Percentiles rank a stretch among this genome's conserved stretches.
Conservation (phyloP, 2,888 invertebrate genomes). For the Thereva unica region DNA sequence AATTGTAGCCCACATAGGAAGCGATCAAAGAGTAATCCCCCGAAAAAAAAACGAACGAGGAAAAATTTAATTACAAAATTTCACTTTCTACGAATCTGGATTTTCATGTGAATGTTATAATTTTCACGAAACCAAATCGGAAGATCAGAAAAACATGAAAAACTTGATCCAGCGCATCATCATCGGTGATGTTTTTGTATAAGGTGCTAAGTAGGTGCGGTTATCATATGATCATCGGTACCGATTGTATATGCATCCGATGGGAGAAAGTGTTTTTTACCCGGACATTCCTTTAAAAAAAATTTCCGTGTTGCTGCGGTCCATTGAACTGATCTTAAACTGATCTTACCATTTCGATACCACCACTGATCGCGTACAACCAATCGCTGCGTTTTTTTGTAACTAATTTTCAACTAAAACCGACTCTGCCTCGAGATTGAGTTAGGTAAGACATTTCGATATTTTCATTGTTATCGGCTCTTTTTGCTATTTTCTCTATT, state of each 20-base stretch:
- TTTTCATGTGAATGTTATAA: slow-evolving; percentile 4
- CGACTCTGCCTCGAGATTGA: background rate
- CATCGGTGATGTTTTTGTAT: no score
- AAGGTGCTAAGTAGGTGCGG: no score
- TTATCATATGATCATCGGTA: no score
- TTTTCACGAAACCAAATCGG: background rate
- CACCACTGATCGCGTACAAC: background rate
- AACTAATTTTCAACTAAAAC: background rate
- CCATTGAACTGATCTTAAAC: slow-evolving; percentile 8
- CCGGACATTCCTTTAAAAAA: background rate
- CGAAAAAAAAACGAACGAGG: background rate
- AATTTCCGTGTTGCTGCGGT: slow-evolving; percentile 12
- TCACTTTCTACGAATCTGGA: slow-evolving; percentile 18
- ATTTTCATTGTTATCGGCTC: background rate
- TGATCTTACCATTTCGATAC: no score
- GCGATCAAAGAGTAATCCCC: no score
- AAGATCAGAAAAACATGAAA: no score
- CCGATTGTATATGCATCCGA: background rate
- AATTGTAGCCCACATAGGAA: no score
- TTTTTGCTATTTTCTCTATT: background rate
- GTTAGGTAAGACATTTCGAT: slow-evolving; percentile 13
- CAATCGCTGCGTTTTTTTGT: background rate
- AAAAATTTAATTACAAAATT: slow-evolving; percentile 20
- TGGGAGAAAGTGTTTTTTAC: slow-evolving; percentile 18
- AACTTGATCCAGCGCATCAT: no score